These are phyloP conservation scores for Hypomecis atomaria DNA, from an alignment of 2,888 invertebrate species.

Conservation along the genomic window DNA sequence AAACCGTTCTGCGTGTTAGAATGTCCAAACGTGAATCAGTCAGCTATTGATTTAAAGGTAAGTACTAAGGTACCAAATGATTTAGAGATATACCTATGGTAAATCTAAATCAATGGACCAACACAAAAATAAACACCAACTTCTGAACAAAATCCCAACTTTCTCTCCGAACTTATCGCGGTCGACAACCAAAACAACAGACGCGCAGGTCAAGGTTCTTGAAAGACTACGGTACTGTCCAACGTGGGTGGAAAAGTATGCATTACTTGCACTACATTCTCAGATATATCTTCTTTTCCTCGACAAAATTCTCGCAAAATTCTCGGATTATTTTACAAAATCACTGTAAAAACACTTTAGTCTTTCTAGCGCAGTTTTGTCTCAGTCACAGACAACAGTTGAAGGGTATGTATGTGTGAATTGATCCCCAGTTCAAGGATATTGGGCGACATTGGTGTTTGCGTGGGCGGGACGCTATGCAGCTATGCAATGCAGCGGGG, in stretches of 20 bases:
- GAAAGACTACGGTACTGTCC: conserved; percentile 6
- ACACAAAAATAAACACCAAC: neutral
- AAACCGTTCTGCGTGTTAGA: too few relatives aligned
- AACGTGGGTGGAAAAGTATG: neutral
- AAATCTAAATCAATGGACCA: too few relatives aligned
- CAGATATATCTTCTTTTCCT: too few relatives aligned
- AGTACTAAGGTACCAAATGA: too few relatives aligned
- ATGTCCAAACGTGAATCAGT: too few relatives aligned
- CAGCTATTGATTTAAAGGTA: too few relatives aligned
- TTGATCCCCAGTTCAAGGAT: conserved; percentile 59
- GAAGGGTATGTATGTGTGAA: conserved; percentile 22
- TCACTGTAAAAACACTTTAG: too few relatives aligned
- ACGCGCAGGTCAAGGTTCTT: conserved; percentile 17
- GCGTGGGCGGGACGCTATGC: conserved; percentile 58
- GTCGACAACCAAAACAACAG: conserved; percentile 8
- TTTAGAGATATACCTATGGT: too few relatives aligned
- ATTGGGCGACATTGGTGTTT: conserved; percentile 59
- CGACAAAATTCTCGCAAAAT: too few relatives aligned
- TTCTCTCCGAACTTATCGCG: neutral
- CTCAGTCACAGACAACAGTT: conserved; percentile 16
- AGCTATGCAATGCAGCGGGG: conserved; percentile 54
- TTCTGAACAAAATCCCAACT: neutral
- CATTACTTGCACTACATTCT: neutral
- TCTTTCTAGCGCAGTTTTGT: neutral
- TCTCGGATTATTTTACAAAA: too few relatives aligned